Percentiles rank a stretch among this genome's conserved stretches.
These are phyloP conservation scores for Origma solitaria DNA, from an alignment of 2,113 vertebrate species.

Conservation along the genomic window DNA sequence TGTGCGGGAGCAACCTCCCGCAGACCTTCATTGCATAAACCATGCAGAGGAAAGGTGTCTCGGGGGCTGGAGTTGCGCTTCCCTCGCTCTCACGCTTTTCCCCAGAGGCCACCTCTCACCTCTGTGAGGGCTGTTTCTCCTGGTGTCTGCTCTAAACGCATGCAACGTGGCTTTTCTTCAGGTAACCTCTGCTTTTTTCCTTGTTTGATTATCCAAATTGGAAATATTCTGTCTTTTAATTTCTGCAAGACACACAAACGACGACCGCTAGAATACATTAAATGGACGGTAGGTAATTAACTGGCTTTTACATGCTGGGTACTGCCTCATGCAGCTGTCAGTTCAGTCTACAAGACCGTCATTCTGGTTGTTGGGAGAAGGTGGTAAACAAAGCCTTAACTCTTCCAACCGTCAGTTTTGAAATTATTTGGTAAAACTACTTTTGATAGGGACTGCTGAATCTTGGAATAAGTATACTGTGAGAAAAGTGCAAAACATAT, in stretches of 20 bases:
- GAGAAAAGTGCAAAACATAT: neutral
- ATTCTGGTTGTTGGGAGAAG: accelerated
- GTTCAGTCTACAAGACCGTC: neutral
- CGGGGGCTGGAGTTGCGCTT: no score
- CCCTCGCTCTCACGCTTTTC: neutral
- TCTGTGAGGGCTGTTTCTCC: neutral
- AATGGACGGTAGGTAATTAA: neutral
- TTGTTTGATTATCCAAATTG: neutral
- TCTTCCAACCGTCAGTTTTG: neutral
- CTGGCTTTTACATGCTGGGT: neutral
- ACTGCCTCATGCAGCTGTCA: accelerated
- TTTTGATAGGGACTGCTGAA: neutral
- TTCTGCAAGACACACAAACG: accelerated
- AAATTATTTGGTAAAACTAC: neutral
- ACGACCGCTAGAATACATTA: neutral
- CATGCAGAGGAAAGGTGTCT: accelerated
- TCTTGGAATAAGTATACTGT: neutral
- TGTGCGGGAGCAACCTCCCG: neutral
- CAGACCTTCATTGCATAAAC: neutral
- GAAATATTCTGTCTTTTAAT: neutral
- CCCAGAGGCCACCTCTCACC: neutral
- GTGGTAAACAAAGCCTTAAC: neutral
- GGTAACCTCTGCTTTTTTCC: neutral
- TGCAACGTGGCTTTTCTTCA: neutral
- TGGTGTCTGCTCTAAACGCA: neutral